Evolutionary conservation across 1,140 invertebrate species (phyloP), one percentile per base, ranked within the genome.

Genomic region (Bombus cullumanus): DNA sequence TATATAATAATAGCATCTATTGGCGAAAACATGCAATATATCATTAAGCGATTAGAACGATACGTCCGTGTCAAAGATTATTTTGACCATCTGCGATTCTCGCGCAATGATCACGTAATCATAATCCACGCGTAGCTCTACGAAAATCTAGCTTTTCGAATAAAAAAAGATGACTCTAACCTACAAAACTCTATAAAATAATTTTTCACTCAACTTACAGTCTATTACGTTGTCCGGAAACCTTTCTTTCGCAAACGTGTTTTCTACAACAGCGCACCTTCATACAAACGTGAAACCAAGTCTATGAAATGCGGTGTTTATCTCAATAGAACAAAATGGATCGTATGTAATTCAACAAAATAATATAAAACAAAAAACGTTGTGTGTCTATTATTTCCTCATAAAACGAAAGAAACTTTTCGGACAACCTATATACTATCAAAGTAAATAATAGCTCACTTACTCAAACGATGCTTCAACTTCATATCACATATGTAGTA

Each of bases 71-170:
- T 47, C 41, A 66, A 37, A 37, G 72, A 74, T 57, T 57, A 57
- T 74, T 82, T 74, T 10, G 18, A 25, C 34, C 79, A 43, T 43
- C 28, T 43, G 69, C 39, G 53, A 81, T 62, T 37, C 59, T 25
- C 31, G 39, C 3, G 31, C 25, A 37, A 25, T n/a, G n/a, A 64
- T 82, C 39, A 47, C 13, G n/a, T 8, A 22, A 64, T 74, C 22
- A 0, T 74, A 13, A 9, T 37, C 1, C 15, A 31, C 9, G 37
- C 47, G 31, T 5, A 62, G 12, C 12, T 62, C 10, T 10, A 62
- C 1, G 4, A 62, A 62, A n/a, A 13, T 4, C 59, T 62, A 13
- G 0, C 28, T n/a, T 62, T n/a, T 28, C 59, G 12, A 62, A 62
- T 4, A 2, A 28, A 4, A 28, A 62, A 13, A 28, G 3, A 12